Evolutionary conservation across 2,888 invertebrate species (phyloP), one percentile per base, ranked within the genome.

Genomic region (Cosmia trapezina): DNA sequence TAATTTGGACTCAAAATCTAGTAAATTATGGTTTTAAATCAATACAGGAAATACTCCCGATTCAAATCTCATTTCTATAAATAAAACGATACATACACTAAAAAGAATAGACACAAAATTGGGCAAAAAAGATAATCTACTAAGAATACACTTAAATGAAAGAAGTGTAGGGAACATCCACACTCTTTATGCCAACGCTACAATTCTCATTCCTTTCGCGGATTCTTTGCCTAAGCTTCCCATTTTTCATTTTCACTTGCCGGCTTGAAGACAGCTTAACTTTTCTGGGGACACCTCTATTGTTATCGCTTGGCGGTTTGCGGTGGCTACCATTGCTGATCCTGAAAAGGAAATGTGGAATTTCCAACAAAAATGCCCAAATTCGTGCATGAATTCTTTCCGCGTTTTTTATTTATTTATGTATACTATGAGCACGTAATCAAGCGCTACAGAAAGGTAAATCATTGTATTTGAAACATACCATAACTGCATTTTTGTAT

Each of bases 231-330:
- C 75, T 81, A 81, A 82, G 80, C 82, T 78, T 70, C 82, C 78
- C 82, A 81, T 82, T 81, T 82, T 78, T 82, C 80, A 82, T 81
- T 81, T 81, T 81, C 74, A 61, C 78, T 81, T 69, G 82, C 65
- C 61, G 70, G 78, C 78, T 78, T 74, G 78, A 78, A 78, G 80
- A 82, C 82, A 70, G 80, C 80, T 81, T 81, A 81, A 78, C 80
- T 81, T 81, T 82, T 68, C 82, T 43, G 67, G 64, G 54, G 75
- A 81, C 78, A 82, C 57, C 54, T 61, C 82, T 81, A 81, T 81
- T 81, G 80, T 81, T 82, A 81, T 81, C 80, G 68, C 67, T 73
- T 60, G 51, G 59, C 33, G 67, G 81, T 69, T 73, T 69, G 41
- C 60, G 64, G 33, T 78, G 67, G 63, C 63, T 64, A 83, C 57